Evolutionary conservation across 2,113 vertebrate genomes (phyloP), one percentile per base, ranked within the genome.

Genomic region (Girardinichthys multiradiatus): DNA sequence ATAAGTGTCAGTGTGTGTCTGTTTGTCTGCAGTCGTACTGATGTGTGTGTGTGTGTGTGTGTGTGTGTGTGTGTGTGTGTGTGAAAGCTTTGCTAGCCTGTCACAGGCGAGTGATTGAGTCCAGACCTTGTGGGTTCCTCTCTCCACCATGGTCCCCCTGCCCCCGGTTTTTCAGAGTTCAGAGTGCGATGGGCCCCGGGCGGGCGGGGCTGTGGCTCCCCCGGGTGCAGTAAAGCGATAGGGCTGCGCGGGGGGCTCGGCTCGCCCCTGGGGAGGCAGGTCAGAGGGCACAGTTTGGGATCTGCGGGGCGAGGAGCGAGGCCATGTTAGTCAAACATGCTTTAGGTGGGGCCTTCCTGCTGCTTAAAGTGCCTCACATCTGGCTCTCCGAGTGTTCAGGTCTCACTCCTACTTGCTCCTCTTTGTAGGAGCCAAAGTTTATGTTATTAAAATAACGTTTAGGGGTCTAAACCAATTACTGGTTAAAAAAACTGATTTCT

Each of bases 151-250:
- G n/a, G n/a, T 30, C 2, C 2, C 57, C 45, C 77, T 26, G 19
- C 77, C 45, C 35, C n/a, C 59, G 35, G 74, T 72, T n/a, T 72
- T 76, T 82, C 31, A 27, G 74, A 80, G 75, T 89, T 87, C 64
- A 79, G 76, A 83, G 80, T 84, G 79, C 82, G 77, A 71, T 67
- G 72, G 85, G 72, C 58, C 70, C 9, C n/a, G 77, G 71, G 77
- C n/a, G 26, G 83, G 72, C 8, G 33, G 80, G 82, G 82, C 72
- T 30, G 17, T 8, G 26, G 63, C 71, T 91, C 89, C 90, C 90
- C 60, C 30, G 90, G 91, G 89, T 86, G 89, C 87, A 86, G 91
- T 92, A 92, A 92, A 92, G 76, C 86, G 89, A 92, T 89, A 87
- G 87, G 86, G 84, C 76, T 71, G 85, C 21, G 1, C 74, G 42